phyloP scores from a whole-genome alignment of 2,888 invertebrate species.

The Zygogramma bicolorata region DNA sequence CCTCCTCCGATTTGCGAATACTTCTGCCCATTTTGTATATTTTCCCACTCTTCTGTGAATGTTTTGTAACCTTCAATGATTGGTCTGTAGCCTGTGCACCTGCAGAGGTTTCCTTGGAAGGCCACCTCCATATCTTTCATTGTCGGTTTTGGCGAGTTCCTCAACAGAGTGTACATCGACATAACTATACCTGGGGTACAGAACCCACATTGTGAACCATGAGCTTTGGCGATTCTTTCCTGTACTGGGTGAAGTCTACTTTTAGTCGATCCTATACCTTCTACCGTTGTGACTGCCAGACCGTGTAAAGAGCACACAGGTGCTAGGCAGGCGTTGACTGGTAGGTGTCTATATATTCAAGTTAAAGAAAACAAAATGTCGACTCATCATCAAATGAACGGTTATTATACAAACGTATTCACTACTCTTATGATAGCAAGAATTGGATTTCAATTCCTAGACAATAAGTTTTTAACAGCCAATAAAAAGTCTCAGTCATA shows the following conservation, averaged over 20 bases:
- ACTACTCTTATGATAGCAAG: no score
- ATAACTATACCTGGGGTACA: constrained; percentile 89
- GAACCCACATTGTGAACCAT: constrained; percentile 92
- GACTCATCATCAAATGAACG: no score
- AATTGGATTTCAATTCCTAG: no score
- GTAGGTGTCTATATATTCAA: constrained; percentile 73
- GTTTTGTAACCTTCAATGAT: constrained; percentile 92
- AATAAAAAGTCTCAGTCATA: no score
- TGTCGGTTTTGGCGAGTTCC: constrained; percentile 78
- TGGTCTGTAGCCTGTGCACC: constrained; percentile 95
- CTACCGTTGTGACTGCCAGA: constrained; percentile 90
- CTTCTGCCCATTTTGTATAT: constrained; percentile 51
- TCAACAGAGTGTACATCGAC: constrained; percentile 93
- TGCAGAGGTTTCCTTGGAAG: constrained; percentile 87
- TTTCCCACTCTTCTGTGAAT: constrained; percentile 82
- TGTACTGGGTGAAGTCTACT: constrained; percentile 87
- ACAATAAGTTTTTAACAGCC: no score
- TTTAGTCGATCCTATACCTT: constrained; percentile 89
- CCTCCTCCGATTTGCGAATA: constrained; percentile 56
- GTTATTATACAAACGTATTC: no score
- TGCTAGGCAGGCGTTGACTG: constrained; percentile 91
- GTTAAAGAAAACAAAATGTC: constrained; percentile 36
- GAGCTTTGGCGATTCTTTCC: constrained; percentile 87
- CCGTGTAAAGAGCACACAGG: constrained; percentile 91
- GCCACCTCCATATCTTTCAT: constrained; percentile 84